Base-by-base conservation (phyloP, 1,140 invertebrate species). In the Riptortus pedestris region DNA sequence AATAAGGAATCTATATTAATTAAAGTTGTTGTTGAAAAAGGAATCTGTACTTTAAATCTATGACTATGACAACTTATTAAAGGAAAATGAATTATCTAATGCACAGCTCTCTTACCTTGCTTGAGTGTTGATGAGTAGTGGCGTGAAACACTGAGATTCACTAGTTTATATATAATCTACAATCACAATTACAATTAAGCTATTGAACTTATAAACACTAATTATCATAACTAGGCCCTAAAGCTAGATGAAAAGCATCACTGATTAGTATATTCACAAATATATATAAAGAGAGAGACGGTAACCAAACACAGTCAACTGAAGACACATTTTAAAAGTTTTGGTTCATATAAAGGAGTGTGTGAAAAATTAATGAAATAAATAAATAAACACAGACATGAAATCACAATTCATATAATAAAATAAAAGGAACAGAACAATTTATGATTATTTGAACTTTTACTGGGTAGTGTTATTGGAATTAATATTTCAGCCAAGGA, bases 401-500 rank as follows among this genome's bases (percentile, higher is more conserved):
- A 55, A 55, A 55, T 55, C 18, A 55, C 20, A 55, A 55, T 24
- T 18, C 18, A 55, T 24, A 24, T 55, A 55, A 55, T 55, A 55
- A 55, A 3, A 24, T 24, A 55, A 24, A 55, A 55, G 51, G 24
- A 55, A 55, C 51, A 24, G 24, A 26, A 55, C 20, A 24, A 14
- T 27, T 55, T 24, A 24, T 24, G 16, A 55, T 20, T 55, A 24
- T 24, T 55, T 59, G 26, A 38, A 31, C 28, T 57, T 57, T 31
- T 5, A 29, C 29, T n/a, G 18, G 28, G 22, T 5, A 20, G 5
- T 9, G 16, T 51, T 16, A 20, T 29, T 51, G 45, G 43, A 51
- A 60, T 69, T 63, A 70, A 64, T 68, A 71, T 59, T 72, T 72
- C n/a, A 98, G 79, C 92, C 93, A 98, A 24, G 90, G 86, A 80